phyloP scores from a whole-genome alignment of 2,888 invertebrate species.

The Rotaria macrura region DNA sequence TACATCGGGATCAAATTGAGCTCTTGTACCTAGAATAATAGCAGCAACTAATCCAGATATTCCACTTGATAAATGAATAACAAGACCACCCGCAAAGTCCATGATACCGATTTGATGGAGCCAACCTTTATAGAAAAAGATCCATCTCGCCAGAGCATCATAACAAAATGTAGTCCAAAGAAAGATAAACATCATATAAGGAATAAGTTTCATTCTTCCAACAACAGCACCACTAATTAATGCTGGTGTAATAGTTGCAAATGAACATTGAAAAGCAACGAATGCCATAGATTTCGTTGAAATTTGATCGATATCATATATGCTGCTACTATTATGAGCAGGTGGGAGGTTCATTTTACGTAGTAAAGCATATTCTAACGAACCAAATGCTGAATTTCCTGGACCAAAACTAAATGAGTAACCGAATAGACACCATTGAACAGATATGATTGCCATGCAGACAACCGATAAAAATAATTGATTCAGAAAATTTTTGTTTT shows the following conservation, averaged over 20 bases:
- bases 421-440: neutral
- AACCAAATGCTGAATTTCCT: neutral
- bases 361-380: neutral
- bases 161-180: neutral
- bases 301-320: neutral
- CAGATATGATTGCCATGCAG: neutral
- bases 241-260: neutral
- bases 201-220: neutral
- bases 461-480: neutral
- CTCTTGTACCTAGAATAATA: neutral
- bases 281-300: neutral
- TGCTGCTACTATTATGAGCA: too few species aligned
- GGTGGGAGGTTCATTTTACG: too few species aligned
- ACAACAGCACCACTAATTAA: neutral
- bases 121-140: neutral
- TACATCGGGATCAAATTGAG: neutral
- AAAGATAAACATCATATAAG: neutral
- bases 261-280: neutral
- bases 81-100: neutral
- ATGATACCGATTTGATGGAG: neutral
- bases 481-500: neutral
- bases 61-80: neutral
- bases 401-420: neutral
- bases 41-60: neutral
- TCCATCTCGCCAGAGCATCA: neutral